Evolutionary conservation across 2,888 invertebrate genomes (phyloP), one percentile per base, ranked within the genome.

Genomic region (Mechanitis mazaeus): DNA sequence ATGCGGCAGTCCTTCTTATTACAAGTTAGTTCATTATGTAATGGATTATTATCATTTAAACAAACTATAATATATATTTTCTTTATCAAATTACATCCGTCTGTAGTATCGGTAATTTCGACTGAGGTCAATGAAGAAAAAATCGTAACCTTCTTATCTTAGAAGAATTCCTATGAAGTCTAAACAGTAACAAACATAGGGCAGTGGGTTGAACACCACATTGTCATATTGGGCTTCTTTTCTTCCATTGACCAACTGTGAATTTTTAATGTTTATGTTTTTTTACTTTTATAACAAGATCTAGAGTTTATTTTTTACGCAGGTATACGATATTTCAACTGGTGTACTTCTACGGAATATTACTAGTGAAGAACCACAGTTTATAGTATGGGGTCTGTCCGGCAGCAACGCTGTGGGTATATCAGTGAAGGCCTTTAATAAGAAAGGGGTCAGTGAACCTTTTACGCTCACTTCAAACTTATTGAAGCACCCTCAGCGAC

Each of bases 361-460:
- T 9, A 92, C 92, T 56, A 92, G 85, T 72, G 90, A 91, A n/a
- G 84, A 89, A 20, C 92, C 94, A 0, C 88, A 91, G 64, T 93
- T 94, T 72, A 87, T 91, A 64, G 92, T 93, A 45, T 80, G 84
- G 33, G 92, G 92, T 11, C 80, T 94, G 11, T 90, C 92, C 5
- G 91, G 93, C 0, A 92, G 91, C 59, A 90, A 91, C 58, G 86
- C 90, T 7, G 91, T 93, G 63, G 91, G 92, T 1, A 88, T 94
- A 20, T 87, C 91, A 9, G 90, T 95, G 20, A 93, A 92, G 71
- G 93, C 95, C 3, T 92, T 92, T 79, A 95, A 95, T 80, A 91
- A 89, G 68, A 95, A 95, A 78, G 94, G 94, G 2, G 84, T 91
- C 4, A 94, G 94, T 72, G 93, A 93, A 55, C 87, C 91, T 0